Evolutionary conservation across 2,113 vertebrate species (phyloP).

Genomic region (Antidorcas marsupialis): DNA sequence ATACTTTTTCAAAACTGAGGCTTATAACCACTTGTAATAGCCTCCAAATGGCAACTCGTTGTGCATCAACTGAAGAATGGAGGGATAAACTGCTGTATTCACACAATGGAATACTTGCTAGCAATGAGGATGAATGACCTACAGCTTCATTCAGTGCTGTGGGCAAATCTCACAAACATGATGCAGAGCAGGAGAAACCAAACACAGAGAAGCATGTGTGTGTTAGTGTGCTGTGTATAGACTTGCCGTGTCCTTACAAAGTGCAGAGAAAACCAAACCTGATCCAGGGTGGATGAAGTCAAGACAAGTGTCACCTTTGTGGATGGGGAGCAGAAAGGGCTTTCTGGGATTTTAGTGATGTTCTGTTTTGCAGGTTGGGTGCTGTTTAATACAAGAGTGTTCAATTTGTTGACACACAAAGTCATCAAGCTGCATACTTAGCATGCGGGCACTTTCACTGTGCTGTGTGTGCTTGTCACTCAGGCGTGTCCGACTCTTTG

Average conservation of each 20-base stretch:
- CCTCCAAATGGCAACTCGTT: neutral
- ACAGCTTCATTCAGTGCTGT: neutral
- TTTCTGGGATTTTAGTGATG: neutral
- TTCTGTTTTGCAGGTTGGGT: neutral
- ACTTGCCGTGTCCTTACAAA: neutral
- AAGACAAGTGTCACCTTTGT: neutral
- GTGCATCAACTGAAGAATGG: neutral
- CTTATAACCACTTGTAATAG: neutral
- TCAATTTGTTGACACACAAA: neutral
- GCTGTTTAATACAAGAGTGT: neutral
- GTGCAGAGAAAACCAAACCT: neutral
- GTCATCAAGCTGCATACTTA: neutral
- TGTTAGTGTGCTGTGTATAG: neutral
- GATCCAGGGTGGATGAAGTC: neutral
- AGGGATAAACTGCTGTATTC: neutral
- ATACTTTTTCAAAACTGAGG: neutral
- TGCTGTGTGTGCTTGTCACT: fast-evolving
- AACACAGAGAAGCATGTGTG: neutral
- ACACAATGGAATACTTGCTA: neutral
- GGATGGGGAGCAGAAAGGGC: neutral
- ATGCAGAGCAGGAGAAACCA: neutral
- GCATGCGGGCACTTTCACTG: neutral
- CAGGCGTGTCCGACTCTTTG: neutral
- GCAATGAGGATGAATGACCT: neutral
- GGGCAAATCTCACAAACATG: neutral